phyloP scores from a whole-genome alignment of 1,140 invertebrate species.

The Drosophila sucinea region DNA sequence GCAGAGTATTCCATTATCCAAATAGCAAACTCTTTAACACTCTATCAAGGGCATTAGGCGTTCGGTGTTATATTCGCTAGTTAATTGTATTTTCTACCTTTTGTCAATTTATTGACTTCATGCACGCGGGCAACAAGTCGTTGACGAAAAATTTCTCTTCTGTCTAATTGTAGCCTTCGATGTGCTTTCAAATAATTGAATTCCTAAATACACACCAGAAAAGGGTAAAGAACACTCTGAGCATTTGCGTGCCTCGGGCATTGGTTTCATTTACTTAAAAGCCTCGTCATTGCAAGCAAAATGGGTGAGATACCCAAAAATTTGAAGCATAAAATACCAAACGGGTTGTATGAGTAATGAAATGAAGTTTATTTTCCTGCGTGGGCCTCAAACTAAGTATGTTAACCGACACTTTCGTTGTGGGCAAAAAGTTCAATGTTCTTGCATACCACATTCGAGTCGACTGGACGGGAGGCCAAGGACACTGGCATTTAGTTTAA shows the following conservation, averaged over 20 bases:
- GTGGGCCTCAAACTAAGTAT: conserved; percentile 27
- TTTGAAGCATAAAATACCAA: conserved; percentile 40
- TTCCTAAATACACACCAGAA: conserved; percentile 29
- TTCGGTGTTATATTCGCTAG: neutral
- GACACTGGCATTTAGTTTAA: conserved; percentile 50
- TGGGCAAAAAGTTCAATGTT: conserved; percentile 49
- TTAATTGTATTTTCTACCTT: conserved; percentile 22
- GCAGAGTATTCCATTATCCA: neutral
- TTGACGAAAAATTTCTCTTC: conserved; percentile 44
- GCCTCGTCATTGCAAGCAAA: conserved; percentile 37
- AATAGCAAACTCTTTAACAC: neutral
- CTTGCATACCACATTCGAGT: neutral
- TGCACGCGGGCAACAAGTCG: conserved; percentile 68
- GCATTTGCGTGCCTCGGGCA: conserved; percentile 33
- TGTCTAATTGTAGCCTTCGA: conserved; percentile 64
- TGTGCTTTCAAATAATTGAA: conserved; percentile 65
- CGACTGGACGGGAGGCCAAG: conserved; percentile 34
- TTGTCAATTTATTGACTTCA: conserved; percentile 47
- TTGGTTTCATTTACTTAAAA: conserved; percentile 67
- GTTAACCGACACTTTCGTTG: conserved; percentile 18
- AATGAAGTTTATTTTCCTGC: conserved; percentile 17
- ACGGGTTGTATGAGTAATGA: conserved; percentile 65
- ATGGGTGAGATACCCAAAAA: conserved; percentile 35
- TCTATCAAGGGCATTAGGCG: neutral
- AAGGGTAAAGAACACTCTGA: conserved; percentile 15